Conservation (phyloP, 2,113 vertebrate genomes). For the Alouatta palliata region DNA sequence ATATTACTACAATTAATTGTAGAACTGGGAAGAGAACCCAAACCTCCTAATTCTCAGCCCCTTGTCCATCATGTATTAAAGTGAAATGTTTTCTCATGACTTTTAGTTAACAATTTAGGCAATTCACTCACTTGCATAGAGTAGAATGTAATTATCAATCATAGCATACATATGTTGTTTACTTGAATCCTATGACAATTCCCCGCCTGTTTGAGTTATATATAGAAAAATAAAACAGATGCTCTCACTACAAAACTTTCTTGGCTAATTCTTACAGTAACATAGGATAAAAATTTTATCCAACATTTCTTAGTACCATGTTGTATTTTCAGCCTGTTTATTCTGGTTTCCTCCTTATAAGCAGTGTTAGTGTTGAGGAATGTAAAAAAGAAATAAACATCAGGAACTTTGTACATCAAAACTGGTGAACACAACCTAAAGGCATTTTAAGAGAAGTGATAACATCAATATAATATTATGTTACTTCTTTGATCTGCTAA, state of each 20-base stretch:
- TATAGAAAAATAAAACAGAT: slow-evolving; percentile 56
- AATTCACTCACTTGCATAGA: background rate
- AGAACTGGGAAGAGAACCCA: background rate
- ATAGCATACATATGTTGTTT: slow-evolving; percentile 36
- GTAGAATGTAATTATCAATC: slow-evolving; percentile 49
- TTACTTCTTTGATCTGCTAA: slow-evolving; percentile 47
- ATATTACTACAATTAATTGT: background rate
- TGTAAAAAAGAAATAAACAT: slow-evolving; percentile 64
- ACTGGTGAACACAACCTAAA: slow-evolving; percentile 44
- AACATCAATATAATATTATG: slow-evolving; percentile 23
- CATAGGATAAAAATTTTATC: slow-evolving; percentile 4
- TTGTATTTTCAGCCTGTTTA: slow-evolving; percentile 60
- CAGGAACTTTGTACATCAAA: slow-evolving; percentile 41
- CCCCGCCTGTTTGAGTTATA: slow-evolving; percentile 51
- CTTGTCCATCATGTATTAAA: background rate
- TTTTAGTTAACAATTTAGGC: background rate
- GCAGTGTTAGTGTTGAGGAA: slow-evolving; percentile 32
- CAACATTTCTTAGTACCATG: slow-evolving; percentile 48
- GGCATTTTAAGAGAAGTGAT: slow-evolving; percentile 37
- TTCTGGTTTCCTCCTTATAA: slow-evolving; percentile 56
- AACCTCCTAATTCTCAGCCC: background rate
- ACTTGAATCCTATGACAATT: background rate
- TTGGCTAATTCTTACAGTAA: slow-evolving; percentile 49
- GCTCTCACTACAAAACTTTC: slow-evolving; percentile 47
- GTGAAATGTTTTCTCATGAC: background rate